Conservation (phyloP, 2,888 invertebrate species). For the Eubasilissa splendida region DNA sequence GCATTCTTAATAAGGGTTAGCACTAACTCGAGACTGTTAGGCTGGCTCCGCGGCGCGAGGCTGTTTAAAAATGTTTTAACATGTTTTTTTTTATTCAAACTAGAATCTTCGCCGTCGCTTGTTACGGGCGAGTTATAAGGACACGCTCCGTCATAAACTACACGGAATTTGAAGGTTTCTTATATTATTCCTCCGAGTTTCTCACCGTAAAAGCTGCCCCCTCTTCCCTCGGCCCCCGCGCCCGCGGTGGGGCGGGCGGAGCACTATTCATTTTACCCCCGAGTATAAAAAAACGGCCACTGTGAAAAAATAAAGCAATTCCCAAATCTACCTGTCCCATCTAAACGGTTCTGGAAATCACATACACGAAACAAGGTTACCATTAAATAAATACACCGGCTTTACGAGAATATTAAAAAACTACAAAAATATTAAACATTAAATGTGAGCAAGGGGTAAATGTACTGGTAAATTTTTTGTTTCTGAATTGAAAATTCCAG, state of each 20-base stretch:
- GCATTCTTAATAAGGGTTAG: too few relatives aligned
- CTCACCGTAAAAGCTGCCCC: neutral
- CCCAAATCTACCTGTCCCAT: conserved; percentile 57
- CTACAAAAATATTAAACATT: too few relatives aligned
- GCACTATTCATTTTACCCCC: conserved; percentile 45
- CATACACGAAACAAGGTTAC: conserved; percentile 30
- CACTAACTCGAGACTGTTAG: too few relatives aligned
- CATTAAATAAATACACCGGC: conserved; percentile 28
- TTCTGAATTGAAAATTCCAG: too few relatives aligned
- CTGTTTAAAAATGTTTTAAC: too few relatives aligned
- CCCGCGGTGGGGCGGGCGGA: conserved; percentile 28
- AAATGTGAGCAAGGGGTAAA: too few relatives aligned
- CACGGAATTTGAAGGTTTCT: conserved; percentile 54
- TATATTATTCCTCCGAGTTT: conserved; percentile 45
- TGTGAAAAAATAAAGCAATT: conserved; percentile 53
- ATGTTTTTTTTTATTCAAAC: too few relatives aligned
- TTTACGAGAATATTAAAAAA: neutral
- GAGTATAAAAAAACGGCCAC: conserved; percentile 48
- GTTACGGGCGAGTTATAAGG: conserved; percentile 42
- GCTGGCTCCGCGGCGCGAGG: too few relatives aligned
- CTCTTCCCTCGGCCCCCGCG: conserved; percentile 2
- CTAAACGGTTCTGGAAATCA: conserved; percentile 50
- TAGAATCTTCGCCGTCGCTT: neutral
- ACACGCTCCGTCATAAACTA: conserved; percentile 52
- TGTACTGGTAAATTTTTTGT: too few relatives aligned